phyloP scores from a whole-genome alignment of 92 coral and sea anemone species.

The Epizoanthus stellaris region DNA sequence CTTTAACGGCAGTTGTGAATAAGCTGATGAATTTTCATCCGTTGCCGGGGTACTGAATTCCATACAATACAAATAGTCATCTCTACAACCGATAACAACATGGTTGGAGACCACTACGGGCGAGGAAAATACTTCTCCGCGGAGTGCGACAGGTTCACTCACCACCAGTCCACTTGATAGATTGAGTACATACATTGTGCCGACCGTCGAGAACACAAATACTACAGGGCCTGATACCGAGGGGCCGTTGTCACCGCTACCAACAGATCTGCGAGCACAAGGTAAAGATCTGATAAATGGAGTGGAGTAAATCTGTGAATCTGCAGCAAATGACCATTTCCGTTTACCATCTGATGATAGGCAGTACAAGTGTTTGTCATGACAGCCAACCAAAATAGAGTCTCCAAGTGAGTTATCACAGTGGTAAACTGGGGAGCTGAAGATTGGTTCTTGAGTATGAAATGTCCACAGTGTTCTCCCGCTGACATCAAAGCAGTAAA shows the following conservation, averaged over 20 bases:
- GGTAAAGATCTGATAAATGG: conserved; percentile 68
- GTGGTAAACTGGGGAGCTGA: conserved; percentile 70
- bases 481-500: conserved; percentile 67
- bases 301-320: conserved; percentile 82
- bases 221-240: conserved; percentile 22
- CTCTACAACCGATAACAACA: conserved; percentile 85
- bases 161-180: conserved; percentile 58
- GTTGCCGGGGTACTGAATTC: conserved; percentile 25
- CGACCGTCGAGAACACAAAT: conserved; percentile 71
- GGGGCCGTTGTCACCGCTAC: background rate
- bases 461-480: conserved; percentile 77
- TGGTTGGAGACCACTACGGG: conserved; percentile 71
- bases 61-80: conserved; percentile 80
- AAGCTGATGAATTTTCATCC: background rate
- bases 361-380: conserved; percentile 77
- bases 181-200: conserved; percentile 74
- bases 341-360: conserved; percentile 63
- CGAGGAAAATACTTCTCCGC: conserved; percentile 96
- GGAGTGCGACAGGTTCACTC: conserved; percentile 63
- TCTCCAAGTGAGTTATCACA: background rate
- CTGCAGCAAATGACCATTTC: conserved; percentile 75
- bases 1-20: too few relatives aligned
- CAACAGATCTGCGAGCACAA: background rate
- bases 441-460: conserved; percentile 61
- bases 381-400: conserved; percentile 75